Evolutionary conservation across 2,888 invertebrate genomes (phyloP), one percentile per base, ranked within the genome.

Genomic region (Microchrysa polita): DNA sequence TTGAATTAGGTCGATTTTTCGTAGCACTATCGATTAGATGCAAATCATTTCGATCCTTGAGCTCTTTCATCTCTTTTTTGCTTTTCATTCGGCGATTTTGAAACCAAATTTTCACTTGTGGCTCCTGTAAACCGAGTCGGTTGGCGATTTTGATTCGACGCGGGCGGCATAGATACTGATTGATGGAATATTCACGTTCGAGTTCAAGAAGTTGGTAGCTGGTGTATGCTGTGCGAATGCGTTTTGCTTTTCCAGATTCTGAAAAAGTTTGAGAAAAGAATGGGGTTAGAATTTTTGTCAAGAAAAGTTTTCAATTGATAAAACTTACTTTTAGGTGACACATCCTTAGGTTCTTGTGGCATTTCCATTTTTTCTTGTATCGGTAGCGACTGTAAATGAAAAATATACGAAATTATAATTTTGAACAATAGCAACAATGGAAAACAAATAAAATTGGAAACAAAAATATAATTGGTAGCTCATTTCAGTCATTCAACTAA

Each of bases 111-210:
- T 93, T 93, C 77, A 93, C 93, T 86, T 95, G 95, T 77, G 94
- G 86, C 81, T 95, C 95, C 57, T 93, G 93, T 74, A 98, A 88
- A 81, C 92, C 92, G 82, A 98, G 89, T 77, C 94, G 92, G 85
- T 97, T 96, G 5, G 97, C 96, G 82, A 98, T 97, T 86, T 97
- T 96, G 86, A 97, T 96, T 81, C 98, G 89, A 84, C 97, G 89
- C 82, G 96, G 89, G 77, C 97, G 89, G 63, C 96, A 95, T 81
- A 98, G 88, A 86, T 98, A 97, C 83, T 95, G 90, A 87, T 97
- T 97, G 87, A 92, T 95, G 84, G 96, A 96, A 85, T 97, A 97
- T 87, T 97, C 97, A 82, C 95, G 95, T 84, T 97, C 97, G 79
- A 97, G 88, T 86, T 97, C 96, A 83, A 97, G 88, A 80, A 97